phyloP scores from a whole-genome alignment of 2,113 vertebrate species.

The Pelodiscus sinensis region DNA sequence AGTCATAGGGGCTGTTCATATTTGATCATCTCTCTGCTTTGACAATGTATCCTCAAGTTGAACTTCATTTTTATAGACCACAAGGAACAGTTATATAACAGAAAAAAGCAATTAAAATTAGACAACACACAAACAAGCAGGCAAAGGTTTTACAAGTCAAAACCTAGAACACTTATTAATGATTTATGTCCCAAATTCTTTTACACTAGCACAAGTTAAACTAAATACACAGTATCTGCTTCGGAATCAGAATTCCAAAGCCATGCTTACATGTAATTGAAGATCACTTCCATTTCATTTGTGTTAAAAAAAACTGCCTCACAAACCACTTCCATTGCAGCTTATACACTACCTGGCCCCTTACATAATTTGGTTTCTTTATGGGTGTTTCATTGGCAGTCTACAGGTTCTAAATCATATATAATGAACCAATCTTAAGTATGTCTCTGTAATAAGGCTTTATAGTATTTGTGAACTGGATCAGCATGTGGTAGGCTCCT shows the following conservation, averaged over 20 bases:
- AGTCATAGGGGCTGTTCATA: neutral
- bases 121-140: neutral
- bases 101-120: neutral
- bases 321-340: neutral
- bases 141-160: conserved; percentile 13
- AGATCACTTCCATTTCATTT: neutral
- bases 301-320: neutral
- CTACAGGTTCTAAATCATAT: conserved; percentile 28
- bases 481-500: neutral
- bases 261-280: neutral
- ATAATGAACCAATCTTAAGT: neutral
- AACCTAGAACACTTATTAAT: neutral
- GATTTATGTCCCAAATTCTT: neutral
- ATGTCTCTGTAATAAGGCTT: neutral
- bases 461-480: neutral
- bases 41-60: conserved; percentile 51
- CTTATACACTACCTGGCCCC: neutral
- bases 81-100: conserved; percentile 13
- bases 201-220: neutral
- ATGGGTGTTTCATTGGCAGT: conserved; percentile 24
- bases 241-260: neutral
- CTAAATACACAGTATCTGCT: neutral
- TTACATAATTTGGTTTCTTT: neutral
- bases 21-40: conserved; percentile 38
- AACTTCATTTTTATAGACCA: conserved; percentile 16